Evolutionary conservation across 2,888 invertebrate genomes (phyloP).

Genomic region (Phortica magna): DNA sequence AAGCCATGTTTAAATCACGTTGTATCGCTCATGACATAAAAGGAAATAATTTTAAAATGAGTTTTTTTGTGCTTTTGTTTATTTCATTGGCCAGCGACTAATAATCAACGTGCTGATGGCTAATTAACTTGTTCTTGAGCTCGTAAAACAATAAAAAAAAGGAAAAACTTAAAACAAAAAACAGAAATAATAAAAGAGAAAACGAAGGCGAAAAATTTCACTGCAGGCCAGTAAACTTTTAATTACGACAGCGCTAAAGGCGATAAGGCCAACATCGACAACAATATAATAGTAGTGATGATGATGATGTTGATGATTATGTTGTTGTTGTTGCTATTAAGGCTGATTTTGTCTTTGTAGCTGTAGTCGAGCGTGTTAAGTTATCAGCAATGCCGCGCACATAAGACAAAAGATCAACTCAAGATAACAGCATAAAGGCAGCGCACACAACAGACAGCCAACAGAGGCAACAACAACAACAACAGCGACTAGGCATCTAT

Average conservation of each 20-base stretch:
- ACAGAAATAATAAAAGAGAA: slow-evolving; percentile 5
- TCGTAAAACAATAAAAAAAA: slow-evolving; percentile 63
- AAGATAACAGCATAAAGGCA: neutral
- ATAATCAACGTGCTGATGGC: slow-evolving; percentile 48
- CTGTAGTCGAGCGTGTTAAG: slow-evolving; percentile 11
- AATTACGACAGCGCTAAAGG: slow-evolving; percentile 10
- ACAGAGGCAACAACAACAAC: neutral
- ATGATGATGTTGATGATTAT: slow-evolving; percentile 10
- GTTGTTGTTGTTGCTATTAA: neutral
- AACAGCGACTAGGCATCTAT: neutral
- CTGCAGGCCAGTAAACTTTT: slow-evolving; percentile 44
- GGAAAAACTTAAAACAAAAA: slow-evolving; percentile 3
- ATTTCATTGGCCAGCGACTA: slow-evolving; percentile 12
- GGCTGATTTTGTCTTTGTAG: neutral
- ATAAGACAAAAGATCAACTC: slow-evolving; percentile 8
- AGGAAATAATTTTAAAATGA: neutral
- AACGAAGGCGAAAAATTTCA: neutral
- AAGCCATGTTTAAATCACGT: neutral
- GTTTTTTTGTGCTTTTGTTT: neutral
- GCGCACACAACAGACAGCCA: slow-evolving; percentile 17
- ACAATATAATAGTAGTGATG: neutral
- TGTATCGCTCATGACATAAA: neutral
- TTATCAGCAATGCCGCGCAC: slow-evolving; percentile 15
- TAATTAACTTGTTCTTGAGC: slow-evolving; percentile 72
- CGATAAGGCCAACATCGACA: neutral